Percentiles rank a stretch among this genome's conserved stretches.
phyloP scores from a whole-genome alignment of 2,888 invertebrate species.

The Archaeoteleia sp. region DNA sequence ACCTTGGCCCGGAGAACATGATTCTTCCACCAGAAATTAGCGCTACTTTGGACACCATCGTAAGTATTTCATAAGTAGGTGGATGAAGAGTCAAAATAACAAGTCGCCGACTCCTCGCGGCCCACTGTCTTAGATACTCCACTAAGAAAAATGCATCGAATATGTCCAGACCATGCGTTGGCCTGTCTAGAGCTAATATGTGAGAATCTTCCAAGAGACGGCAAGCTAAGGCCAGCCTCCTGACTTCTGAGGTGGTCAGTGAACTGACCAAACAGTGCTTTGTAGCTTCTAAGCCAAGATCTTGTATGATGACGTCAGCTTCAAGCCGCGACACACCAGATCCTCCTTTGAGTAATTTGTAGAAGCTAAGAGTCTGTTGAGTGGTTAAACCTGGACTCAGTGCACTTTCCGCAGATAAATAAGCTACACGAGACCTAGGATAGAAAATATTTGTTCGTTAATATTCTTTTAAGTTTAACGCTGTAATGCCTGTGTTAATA shows the following conservation, averaged over 20 bases:
- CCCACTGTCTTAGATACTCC: conserved; percentile 95
- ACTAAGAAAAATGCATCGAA: conserved; percentile 97
- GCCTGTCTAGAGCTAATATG: conserved; percentile 90
- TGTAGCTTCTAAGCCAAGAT: conserved; percentile 92
- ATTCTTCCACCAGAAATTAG: conserved; percentile 92
- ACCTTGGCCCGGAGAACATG: conserved; percentile 92
- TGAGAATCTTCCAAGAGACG: conserved; percentile 91
- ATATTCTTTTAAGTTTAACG: conserved; percentile 6
- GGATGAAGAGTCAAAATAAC: conserved; percentile 95
- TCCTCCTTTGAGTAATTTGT: conserved; percentile 84
- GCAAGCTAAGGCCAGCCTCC: conserved; percentile 91
- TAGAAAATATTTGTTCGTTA: conserved; percentile 14
- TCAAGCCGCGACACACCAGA: conserved; percentile 80
- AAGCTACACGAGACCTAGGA: conserved; percentile 81
- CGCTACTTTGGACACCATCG: conserved; percentile 91
- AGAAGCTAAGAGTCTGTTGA: conserved; percentile 90
- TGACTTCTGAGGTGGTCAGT: conserved; percentile 90
- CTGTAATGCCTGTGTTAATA: too few species aligned
- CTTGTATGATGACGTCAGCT: conserved; percentile 90
- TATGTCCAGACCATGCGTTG: conserved; percentile 92
- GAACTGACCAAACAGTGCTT: conserved; percentile 89
- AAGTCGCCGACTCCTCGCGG: conserved; percentile 82
- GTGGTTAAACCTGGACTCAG: conserved; percentile 92
- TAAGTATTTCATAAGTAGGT: conserved; percentile 95
- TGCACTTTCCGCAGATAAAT: conserved; percentile 84